phyloP scores from a whole-genome alignment of 2,113 vertebrate species.

The Neogale vison region DNA sequence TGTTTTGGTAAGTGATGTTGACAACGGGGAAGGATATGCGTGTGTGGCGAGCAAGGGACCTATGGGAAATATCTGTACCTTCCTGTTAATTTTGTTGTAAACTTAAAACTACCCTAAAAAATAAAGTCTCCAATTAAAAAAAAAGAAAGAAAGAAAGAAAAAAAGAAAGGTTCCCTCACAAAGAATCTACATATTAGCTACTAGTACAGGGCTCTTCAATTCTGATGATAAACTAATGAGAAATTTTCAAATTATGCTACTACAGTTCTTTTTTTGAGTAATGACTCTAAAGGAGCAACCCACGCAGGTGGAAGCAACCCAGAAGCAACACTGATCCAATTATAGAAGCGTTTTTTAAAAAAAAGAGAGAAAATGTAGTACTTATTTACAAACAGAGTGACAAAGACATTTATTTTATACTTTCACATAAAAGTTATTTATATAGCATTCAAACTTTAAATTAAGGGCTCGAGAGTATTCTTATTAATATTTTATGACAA shows the following conservation, averaged over 20 bases:
- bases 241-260: neutral
- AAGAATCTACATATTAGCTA: neutral
- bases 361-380: neutral
- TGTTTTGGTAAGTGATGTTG: neutral
- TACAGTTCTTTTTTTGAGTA: neutral
- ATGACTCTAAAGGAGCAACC: neutral
- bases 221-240: neutral
- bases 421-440: neutral
- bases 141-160: neutral
- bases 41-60: accelerated
- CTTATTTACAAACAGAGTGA: neutral
- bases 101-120: neutral
- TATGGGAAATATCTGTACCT: neutral
- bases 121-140: neutral
- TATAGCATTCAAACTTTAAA: slow-evolving; percentile 16
- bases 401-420: neutral
- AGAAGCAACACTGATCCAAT: neutral
- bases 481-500: slow-evolving; percentile 26
- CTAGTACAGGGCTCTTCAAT: neutral
- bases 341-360: neutral
- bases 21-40: neutral
- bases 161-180: neutral
- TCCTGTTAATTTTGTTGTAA: neutral
- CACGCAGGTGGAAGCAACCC: neutral
- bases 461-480: neutral